Base-by-base conservation (phyloP, 2,888 invertebrate species). In the Melieria picta region DNA sequence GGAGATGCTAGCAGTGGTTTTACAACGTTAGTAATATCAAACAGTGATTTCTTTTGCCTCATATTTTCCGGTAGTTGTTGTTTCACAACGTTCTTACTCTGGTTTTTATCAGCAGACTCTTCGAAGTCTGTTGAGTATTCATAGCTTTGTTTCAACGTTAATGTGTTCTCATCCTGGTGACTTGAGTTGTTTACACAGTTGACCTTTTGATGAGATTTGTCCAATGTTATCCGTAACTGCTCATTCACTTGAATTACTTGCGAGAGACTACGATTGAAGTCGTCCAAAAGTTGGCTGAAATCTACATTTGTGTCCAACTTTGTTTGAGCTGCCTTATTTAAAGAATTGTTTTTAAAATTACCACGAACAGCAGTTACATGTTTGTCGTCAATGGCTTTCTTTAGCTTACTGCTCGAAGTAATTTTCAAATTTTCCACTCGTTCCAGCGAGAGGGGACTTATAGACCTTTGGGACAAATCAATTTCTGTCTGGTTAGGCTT, bases 161-260 rank as follows among this genome's bases (percentile, higher is more conserved):
- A 30, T 30, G 30, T 30, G 30, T 30, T 30, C 6, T 30, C 50
- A 57, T 56, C 50, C n/a, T 13, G 67, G 43, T 52, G 42, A 16
- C 16, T 60, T 4, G 6, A 52, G 42, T 7, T 43, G 48, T 30
- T 60, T 10, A 30, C 13, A 16, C n/a, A 47, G 13, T 5, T 42
- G 42, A 4, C 5, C 48, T 50, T 50, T 60, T 79, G 72, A 47
- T 79, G 77, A 0, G 82, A 79, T 68, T 81, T 81, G 47, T 77
- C 77, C 3, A 81, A 73, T 0, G 79, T 79, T 30, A 73, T 75
- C 74, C 83, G 82, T 4, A 84, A 65, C 63, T 82, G 80, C 58
- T 84, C 79, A 75, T 84, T 83, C 0, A 83, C 83, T 74, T 82
- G 77, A 66, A 85, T 81, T 0, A 82, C 84, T 67, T 84, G 81